Evolutionary conservation across 2,797 vertebrate genomes (phyloP).

Genomic region (Spea hammondii): DNA sequence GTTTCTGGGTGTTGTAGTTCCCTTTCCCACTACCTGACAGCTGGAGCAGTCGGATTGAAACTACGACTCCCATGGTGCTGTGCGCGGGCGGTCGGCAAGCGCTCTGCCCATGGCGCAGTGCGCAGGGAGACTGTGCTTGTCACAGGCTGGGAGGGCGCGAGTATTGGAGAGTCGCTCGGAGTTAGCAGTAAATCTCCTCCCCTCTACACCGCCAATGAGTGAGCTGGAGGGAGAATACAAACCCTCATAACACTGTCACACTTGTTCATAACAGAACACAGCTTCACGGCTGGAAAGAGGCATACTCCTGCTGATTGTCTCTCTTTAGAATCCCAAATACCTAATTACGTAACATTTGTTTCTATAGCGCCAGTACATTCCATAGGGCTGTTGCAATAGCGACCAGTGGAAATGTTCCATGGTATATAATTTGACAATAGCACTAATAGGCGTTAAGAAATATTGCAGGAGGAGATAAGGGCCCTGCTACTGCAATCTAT

Average conservation of each 20-base stretch:
- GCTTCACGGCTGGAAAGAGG: too few species aligned
- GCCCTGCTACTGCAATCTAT: too few species aligned
- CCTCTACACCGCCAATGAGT: background rate
- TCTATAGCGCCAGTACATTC: too few species aligned
- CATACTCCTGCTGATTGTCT: too few species aligned
- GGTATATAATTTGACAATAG: too few species aligned
- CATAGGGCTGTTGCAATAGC: too few species aligned
- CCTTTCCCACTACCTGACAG: background rate
- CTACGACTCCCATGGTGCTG: constrained; percentile 16
- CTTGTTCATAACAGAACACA: too few species aligned
- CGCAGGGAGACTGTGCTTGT: constrained; percentile 37
- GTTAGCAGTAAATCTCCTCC: background rate
- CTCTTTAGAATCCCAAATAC: too few species aligned
- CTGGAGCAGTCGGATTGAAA: background rate
- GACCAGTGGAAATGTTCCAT: too few species aligned
- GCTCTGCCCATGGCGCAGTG: constrained; percentile 27
- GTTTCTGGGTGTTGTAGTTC: constrained; percentile 32
- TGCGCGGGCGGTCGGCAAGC: background rate
- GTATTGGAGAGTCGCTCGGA: background rate
- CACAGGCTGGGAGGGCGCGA: constrained; percentile 17
- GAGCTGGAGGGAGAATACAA: constrained; percentile 26
- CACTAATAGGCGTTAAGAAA: too few species aligned
- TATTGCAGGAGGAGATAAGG: too few species aligned
- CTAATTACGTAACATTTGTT: too few species aligned
- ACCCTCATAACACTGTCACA: background rate